A percentile compares a stretch with the other conserved stretches of the same genome.
Conservation (phyloP, 2,888 invertebrate species). For the Rhamphomyia laevipes region DNA sequence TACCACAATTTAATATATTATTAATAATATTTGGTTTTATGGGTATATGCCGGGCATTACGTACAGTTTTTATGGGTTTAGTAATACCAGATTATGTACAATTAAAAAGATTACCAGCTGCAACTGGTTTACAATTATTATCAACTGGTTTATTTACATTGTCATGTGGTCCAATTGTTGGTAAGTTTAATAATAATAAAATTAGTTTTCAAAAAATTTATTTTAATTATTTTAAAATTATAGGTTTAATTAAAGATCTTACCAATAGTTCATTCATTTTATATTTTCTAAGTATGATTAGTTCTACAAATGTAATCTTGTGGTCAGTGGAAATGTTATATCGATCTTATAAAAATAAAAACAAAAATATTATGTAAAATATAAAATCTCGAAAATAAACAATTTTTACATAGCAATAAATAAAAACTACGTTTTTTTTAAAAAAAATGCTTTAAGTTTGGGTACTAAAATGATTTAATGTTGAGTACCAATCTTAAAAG, state of each 20-base stretch:
- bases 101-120: constrained; percentile 54
- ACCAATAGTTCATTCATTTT: constrained; percentile 27
- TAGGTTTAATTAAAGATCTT: neutral
- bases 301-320: constrained; percentile 21
- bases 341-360: neutral
- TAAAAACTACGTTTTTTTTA: no score
- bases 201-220: neutral
- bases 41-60: constrained; percentile 57
- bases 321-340: constrained; percentile 22
- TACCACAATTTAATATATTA: constrained; percentile 44
- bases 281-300: constrained; percentile 25
- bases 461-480: no score
- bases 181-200: constrained; percentile 33
- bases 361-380: neutral
- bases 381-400: no score
- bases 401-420: no score
- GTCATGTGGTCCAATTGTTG: constrained; percentile 51
- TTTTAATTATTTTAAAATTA: neutral
- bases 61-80: constrained; percentile 62
- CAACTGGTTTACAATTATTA: constrained; percentile 55
- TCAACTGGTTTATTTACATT: constrained; percentile 53
- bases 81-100: constrained; percentile 62
- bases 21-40: constrained; percentile 50
- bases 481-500: no score
- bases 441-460: no score